Conservation (phyloP, 2,888 invertebrate genomes). For the Lasioglossum calceatum region DNA sequence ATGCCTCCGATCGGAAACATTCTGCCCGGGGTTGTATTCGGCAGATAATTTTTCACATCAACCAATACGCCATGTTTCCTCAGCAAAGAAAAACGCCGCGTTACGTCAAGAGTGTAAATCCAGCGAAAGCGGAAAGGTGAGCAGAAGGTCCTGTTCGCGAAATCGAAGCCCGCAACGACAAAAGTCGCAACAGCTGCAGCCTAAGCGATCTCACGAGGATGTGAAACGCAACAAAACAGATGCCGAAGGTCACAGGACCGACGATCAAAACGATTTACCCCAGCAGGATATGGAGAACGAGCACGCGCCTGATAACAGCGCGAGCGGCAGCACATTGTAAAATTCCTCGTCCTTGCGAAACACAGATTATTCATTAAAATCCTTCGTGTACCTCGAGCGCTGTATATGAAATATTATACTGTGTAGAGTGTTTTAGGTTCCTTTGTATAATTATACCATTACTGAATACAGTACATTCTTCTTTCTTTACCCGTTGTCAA, state of each 20-base stretch:
- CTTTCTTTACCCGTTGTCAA: not conserved
- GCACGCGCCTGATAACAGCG: slow-evolving; percentile 46
- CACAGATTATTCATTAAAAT: not conserved
- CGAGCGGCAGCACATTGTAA: slow-evolving; percentile 54
- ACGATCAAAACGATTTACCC: not conserved
- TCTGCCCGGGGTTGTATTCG: no score
- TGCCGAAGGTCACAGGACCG: slow-evolving; percentile 37
- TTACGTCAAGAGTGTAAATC: slow-evolving; percentile 7
- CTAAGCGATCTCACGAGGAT: slow-evolving; percentile 19
- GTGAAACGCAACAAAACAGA: slow-evolving; percentile 25
- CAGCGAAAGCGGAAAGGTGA: slow-evolving; percentile 8
- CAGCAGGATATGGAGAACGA: slow-evolving; percentile 30
- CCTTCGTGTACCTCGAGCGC: not conserved
- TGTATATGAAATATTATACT: not conserved
- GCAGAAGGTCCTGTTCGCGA: slow-evolving; percentile 40
- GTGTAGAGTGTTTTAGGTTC: not conserved
- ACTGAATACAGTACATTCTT: not conserved
- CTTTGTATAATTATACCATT: not conserved
- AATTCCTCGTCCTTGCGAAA: not conserved
- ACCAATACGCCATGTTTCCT: not conserved
- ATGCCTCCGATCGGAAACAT: no score
- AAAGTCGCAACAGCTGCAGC: slow-evolving; percentile 43
- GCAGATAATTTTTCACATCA: not conserved
- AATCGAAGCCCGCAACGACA: slow-evolving; percentile 42
- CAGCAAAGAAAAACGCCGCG: slow-evolving; percentile 30